A percentile compares a stretch with the other conserved stretches of the same genome.
phyloP scores from a whole-genome alignment of 2,113 vertebrate genomes.

The Cyprinodon variegatus region DNA sequence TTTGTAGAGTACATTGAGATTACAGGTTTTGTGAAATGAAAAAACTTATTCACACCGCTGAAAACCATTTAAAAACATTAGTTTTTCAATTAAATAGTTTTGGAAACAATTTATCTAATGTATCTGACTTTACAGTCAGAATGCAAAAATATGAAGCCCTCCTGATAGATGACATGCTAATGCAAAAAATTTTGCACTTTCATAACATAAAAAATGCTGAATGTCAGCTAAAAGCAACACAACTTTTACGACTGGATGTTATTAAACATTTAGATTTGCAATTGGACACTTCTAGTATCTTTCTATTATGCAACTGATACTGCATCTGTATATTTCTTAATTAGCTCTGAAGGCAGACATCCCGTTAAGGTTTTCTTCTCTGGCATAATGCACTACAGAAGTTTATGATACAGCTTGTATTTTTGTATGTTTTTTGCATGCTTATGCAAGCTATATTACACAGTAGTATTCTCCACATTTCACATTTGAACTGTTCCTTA shows the following conservation, averaged over 20 bases:
- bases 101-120: too few relatives aligned
- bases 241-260: slow-evolving; percentile 13
- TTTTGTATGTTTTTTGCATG: not conserved
- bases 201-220: not conserved
- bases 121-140: too few relatives aligned
- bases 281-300: not conserved
- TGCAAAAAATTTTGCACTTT: slow-evolving; percentile 13
- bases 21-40: too few relatives aligned
- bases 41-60: too few relatives aligned
- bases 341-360: slow-evolving; percentile 5
- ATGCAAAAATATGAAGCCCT: too few relatives aligned
- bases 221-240: slow-evolving; percentile 10
- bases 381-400: slow-evolving; percentile 9
- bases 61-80: too few relatives aligned
- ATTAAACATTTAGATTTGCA: slow-evolving; percentile 39
- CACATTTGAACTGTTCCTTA: not conserved
- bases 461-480: not conserved
- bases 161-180: not conserved
- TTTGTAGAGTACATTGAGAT: too few relatives aligned
- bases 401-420: slow-evolving; percentile 3
- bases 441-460: not conserved
- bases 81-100: too few relatives aligned
- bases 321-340: slow-evolving; percentile 17
- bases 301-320: slow-evolving; percentile 1
- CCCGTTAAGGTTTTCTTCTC: not conserved